Evolutionary conservation across 2,797 vertebrate species (phyloP).

Genomic region (Gymnothorax javanicus): DNA sequence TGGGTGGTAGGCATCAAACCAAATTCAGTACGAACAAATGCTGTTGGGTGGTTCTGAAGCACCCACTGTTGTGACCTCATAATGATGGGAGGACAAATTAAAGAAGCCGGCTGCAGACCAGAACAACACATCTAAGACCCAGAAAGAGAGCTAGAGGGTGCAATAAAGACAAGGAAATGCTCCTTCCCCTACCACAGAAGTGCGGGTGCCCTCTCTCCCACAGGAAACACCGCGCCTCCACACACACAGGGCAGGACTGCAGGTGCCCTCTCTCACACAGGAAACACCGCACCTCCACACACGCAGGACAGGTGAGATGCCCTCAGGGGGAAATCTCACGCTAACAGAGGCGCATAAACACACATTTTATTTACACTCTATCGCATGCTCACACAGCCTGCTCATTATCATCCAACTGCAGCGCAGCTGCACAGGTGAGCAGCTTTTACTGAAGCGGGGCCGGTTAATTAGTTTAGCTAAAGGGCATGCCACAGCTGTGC

Average conservation of each 20-base stretch:
- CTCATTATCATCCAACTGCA: neutral
- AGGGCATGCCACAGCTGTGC: neutral
- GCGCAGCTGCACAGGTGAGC: neutral
- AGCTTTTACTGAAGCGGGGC: neutral
- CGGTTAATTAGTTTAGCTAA: neutral
- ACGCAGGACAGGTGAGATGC: constrained; percentile 31
- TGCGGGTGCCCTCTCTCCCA: neutral
- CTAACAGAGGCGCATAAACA: constrained; percentile 33
- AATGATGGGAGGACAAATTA: too few species aligned
- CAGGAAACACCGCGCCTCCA: neutral
- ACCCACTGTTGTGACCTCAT: too few species aligned
- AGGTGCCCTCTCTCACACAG: neutral
- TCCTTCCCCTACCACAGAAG: neutral
- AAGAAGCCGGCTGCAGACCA: constrained; percentile 47
- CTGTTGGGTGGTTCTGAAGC: too few species aligned
- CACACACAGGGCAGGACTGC: too few species aligned
- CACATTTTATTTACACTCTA: constrained; percentile 38
- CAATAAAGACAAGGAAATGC: neutral
- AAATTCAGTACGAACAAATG: too few species aligned
- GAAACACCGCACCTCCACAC: constrained; percentile 23
- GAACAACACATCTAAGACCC: neutral
- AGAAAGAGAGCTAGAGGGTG: neutral
- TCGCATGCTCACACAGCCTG: neutral
- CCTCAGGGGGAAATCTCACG: neutral
- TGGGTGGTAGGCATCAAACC: too few species aligned